A percentile compares a stretch with the other conserved stretches of the same genome.
These are phyloP conservation scores for Acleris holmiana DNA, from an alignment of 2,888 invertebrate genomes.

Conservation along the genomic window DNA sequence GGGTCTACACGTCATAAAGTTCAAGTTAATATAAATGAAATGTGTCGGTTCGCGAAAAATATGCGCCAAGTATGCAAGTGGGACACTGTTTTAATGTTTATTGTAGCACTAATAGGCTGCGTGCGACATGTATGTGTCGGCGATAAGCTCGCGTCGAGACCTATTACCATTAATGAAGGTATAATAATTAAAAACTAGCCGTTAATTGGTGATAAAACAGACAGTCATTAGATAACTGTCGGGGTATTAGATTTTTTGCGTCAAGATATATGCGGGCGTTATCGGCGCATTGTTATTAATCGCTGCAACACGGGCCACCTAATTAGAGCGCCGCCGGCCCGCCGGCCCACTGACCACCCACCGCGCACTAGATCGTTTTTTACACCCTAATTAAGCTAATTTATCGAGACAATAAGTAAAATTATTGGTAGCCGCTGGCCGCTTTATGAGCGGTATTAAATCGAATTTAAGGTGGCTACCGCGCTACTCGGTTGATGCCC, in stretches of 20 bases:
- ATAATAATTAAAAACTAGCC: constrained; percentile 11
- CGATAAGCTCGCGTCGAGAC: background rate
- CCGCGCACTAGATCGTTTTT: constrained; percentile 77
- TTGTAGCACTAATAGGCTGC: background rate
- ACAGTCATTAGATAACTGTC: constrained; percentile 3
- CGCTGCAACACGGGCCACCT: constrained; percentile 46
- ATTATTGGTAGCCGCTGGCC: constrained; percentile 69
- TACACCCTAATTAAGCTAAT: constrained; percentile 83
- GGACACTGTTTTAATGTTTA: too few relatives aligned
- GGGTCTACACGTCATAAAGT: too few relatives aligned
- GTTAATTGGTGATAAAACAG: constrained; percentile 28
- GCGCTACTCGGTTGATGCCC: constrained; percentile 69
- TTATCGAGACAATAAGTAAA: constrained; percentile 81
- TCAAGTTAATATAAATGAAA: too few relatives aligned
- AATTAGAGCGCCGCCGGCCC: constrained; percentile 36
- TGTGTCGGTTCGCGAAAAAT: too few relatives aligned
- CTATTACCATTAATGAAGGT: background rate
- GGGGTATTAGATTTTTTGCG: constrained; percentile 20
- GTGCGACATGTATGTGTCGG: background rate
- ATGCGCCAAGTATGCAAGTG: too few relatives aligned
- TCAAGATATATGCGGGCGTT: constrained; percentile 25
- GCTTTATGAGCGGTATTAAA: constrained; percentile 79
- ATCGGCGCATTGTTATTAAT: constrained; percentile 23
- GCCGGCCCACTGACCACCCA: constrained; percentile 64
- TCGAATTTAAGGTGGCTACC: constrained; percentile 74